A percentile compares a stretch with the other conserved stretches of the same genome.
Conservation (phyloP, 2,113 vertebrate species). For the Pachycephala philippinensis region DNA sequence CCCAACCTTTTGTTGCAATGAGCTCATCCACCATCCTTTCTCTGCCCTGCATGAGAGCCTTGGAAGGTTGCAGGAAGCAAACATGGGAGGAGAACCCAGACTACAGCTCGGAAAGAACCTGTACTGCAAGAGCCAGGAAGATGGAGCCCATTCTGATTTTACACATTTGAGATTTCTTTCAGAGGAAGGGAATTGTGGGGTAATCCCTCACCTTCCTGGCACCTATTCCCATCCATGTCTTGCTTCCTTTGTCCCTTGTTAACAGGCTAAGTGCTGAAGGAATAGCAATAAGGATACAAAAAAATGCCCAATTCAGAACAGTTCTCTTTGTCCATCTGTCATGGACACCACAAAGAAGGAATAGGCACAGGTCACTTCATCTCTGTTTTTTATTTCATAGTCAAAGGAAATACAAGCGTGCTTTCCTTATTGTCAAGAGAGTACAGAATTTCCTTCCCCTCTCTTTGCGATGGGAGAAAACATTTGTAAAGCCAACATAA, state of each 20-base stretch:
- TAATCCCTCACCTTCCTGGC: not conserved
- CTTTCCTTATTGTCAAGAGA: not conserved
- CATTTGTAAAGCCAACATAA: not conserved
- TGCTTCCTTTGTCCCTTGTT: not conserved
- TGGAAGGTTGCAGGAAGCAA: not conserved
- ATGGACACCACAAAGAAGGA: fast-evolving
- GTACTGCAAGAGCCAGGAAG: not conserved
- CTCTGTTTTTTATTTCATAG: not conserved
- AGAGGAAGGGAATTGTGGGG: not conserved
- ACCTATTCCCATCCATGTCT: not conserved
- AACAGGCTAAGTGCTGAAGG: not conserved
- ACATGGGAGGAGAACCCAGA: fast-evolving
- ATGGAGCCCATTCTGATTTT: not conserved
- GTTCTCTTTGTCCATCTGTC: not conserved
- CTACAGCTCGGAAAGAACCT: not conserved
- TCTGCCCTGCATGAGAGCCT: fast-evolving
- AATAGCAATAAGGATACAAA: not conserved
- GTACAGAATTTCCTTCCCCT: not conserved
- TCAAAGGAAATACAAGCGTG: not conserved
- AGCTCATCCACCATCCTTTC: not conserved
- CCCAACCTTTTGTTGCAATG: not conserved
- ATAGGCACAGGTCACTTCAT: not conserved
- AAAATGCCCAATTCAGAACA: not conserved
- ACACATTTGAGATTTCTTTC: not conserved
- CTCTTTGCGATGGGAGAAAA: not conserved